A percentile compares a stretch with the other conserved stretches of the same genome.
These are phyloP conservation scores for Trachelus stipa DNA, from an alignment of 2,888 invertebrate genomes.

Conservation along the genomic window DNA sequence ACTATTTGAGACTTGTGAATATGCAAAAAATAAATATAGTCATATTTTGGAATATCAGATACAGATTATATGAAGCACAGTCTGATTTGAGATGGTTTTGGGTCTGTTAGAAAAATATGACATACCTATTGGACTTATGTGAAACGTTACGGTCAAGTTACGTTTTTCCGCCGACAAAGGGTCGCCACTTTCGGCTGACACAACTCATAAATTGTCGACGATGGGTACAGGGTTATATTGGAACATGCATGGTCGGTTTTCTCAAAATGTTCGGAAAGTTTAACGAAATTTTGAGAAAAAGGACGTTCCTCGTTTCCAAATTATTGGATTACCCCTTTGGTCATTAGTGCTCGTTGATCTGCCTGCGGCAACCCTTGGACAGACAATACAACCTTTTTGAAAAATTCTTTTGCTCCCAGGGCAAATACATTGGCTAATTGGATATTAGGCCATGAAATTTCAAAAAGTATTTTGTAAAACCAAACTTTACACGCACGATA, in stretches of 20 bases:
- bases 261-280: not conserved
- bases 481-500: not conserved
- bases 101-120: conserved; percentile 19
- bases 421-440: not conserved
- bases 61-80: conserved; percentile 22
- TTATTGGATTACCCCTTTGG: conserved; percentile 7
- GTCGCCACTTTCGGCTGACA: conserved; percentile 19
- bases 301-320: not conserved
- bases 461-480: not conserved
- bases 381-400: not conserved
- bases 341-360: conserved; percentile 2
- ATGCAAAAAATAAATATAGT: not conserved
- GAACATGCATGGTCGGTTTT: conserved; percentile 5
- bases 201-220: conserved; percentile 21
- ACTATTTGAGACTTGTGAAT: not conserved
- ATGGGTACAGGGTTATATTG: conserved; percentile 1
- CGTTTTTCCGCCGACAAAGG: conserved; percentile 22
- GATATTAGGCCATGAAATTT: not conserved
- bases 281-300: not conserved
- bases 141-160: conserved; percentile 19
- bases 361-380: not conserved
- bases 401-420: not conserved
- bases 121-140: conserved; percentile 17
- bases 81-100: conserved; percentile 14
- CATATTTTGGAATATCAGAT: conserved; percentile 17